Base-by-base conservation (phyloP, 1,140 invertebrate genomes). In the Stegodyphus dumicola region DNA sequence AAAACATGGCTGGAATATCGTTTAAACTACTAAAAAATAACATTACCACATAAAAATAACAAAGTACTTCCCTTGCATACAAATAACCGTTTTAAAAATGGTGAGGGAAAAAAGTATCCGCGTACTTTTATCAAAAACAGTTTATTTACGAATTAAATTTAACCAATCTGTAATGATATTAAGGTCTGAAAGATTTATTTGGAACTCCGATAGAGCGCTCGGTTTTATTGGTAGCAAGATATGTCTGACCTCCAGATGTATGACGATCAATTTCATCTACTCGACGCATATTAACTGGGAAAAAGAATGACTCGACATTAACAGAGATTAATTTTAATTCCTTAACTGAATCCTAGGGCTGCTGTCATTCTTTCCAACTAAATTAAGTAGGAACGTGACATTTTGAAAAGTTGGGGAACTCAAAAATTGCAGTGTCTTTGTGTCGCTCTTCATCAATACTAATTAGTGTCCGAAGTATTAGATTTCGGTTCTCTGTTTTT, bases 401-500 rank as follows among this genome's bases (percentile, higher is more conserved):
- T 52, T 71, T 53, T 80, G 77, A 80, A 80, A 70, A 69, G 53
- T 49, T 49, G 49, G 60, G 11, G 56, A 60, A 78, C 65, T 69
- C 33, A 60, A 60, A 51, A 66, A 69, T 52, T n/a, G 9, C 10
- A 53, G 49, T 15, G 49, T 69, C 53, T 15, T n/a, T 9, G 65
- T 48, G 48, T 33, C 33, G 2, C 69, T 18, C 54, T 80, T 80
- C 77, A 80, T 71, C 67, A 60, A 60, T 80, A 17, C 69, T 80
- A 80, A 80, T 80, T 80, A 80, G 17, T 80, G 67, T 71, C 77
- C 51, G 66, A 70, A 60, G 53, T 56, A 71, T 80, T 71, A 71
- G 13, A 60, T 80, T 80, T 64, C 77, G n/a, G 65, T 9, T 48
- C 11, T 15, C 56, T 10, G 56, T 60, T 60, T 60, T 60, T 60